Conservation (phyloP, 1,140 invertebrate genomes). For the Paracyclopina nana region DNA sequence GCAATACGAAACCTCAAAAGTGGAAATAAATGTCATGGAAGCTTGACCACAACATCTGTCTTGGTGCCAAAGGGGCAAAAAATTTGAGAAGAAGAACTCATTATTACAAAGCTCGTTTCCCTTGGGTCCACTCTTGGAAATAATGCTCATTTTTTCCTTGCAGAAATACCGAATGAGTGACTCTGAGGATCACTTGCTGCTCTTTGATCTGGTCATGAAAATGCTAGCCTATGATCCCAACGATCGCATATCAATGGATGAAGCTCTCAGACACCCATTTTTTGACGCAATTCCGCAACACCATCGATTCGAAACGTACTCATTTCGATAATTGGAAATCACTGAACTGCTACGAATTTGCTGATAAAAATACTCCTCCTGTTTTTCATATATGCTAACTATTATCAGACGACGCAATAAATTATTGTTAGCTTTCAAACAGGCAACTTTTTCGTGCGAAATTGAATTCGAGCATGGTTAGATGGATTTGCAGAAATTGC, state of each 20-base stretch:
- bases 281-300: slow-evolving; percentile 9
- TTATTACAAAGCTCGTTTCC: not conserved
- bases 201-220: slow-evolving; percentile 80
- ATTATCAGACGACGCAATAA: too few relatives aligned
- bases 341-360: too few relatives aligned
- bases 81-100: not conserved
- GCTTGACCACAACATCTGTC: not conserved
- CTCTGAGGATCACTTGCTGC: slow-evolving; percentile 68
- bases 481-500: too few relatives aligned
- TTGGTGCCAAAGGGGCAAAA: not conserved
- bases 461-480: too few relatives aligned
- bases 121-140: not conserved
- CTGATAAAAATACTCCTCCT: too few relatives aligned
- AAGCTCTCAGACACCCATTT: slow-evolving; percentile 41
- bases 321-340: not conserved
- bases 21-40: not conserved
- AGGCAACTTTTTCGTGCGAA: too few relatives aligned
- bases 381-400: too few relatives aligned
- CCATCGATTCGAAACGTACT: slow-evolving; percentile 1
- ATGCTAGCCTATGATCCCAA: slow-evolving; percentile 95
- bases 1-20: not conserved
- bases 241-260: slow-evolving; percentile 63
- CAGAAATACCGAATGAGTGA: slow-evolving; percentile 36
- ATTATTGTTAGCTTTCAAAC: too few relatives aligned
- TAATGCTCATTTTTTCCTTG: slow-evolving; percentile 1